Conservation (phyloP, 2,113 vertebrate genomes). For the Cricetomys ansorgei region DNA sequence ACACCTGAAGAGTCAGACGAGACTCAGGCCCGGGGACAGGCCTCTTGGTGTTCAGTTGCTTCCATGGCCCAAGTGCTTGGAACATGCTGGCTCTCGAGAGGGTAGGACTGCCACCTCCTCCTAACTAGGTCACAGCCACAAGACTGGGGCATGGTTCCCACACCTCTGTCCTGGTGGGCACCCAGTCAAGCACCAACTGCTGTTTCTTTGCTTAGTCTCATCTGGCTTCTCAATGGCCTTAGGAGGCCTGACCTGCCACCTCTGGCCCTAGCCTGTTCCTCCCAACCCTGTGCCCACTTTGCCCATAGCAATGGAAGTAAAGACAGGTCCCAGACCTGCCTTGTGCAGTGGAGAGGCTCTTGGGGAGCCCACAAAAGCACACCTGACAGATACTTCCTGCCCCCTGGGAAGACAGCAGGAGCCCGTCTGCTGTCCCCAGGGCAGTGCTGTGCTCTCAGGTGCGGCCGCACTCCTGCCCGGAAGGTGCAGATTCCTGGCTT, state of each 20-base stretch:
- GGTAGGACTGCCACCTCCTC: neutral
- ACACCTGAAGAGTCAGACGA: neutral
- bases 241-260: neutral
- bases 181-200: neutral
- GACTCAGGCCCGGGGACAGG: neutral
- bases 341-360: no score
- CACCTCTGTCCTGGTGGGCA: neutral
- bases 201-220: neutral
- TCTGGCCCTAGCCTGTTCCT: neutral
- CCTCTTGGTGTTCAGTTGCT: neutral
- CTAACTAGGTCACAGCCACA: neutral
- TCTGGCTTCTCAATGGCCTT: fast-evolving
- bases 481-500: neutral
- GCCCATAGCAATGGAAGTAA: neutral
- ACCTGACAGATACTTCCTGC: neutral
- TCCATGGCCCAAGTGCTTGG: neutral
- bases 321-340: neutral
- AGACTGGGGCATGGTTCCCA: neutral
- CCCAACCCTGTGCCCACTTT: no score
- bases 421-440: neutral
- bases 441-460: fast-evolving
- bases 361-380: neutral
- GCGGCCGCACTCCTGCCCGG: neutral
- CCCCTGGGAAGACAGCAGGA: neutral
- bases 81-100: fast-evolving